Conservation (phyloP, 2,888 invertebrate genomes). For the Busseola fusca region DNA sequence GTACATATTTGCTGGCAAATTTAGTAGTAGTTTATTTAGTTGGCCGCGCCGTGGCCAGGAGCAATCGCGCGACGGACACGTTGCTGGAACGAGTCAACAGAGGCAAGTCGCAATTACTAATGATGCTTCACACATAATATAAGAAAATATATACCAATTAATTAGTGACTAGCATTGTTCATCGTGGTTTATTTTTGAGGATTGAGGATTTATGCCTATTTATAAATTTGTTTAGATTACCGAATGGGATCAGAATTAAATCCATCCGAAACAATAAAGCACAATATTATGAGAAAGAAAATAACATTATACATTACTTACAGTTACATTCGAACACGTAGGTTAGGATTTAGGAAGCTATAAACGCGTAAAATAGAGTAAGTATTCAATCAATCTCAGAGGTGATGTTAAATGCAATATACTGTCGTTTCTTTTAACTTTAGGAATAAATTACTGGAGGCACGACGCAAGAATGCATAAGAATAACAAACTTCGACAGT, state of each 20-base stretch:
- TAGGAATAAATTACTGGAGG: slow-evolving; percentile 7
- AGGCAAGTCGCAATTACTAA: slow-evolving; percentile 8
- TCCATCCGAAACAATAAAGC: neutral
- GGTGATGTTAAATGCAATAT: slow-evolving; percentile 1
- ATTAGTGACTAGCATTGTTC: slow-evolving; percentile 10
- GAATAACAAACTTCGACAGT: slow-evolving; percentile 11
- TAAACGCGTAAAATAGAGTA: neutral
- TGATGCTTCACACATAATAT: neutral
- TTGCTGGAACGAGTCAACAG: neutral
- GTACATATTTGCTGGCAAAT: too few relatives aligned
- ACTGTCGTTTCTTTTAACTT: neutral
- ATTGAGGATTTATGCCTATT: slow-evolving; percentile 1
- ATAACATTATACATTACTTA: neutral
- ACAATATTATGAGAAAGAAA: neutral
- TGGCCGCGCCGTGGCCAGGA: neutral
- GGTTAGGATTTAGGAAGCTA: neutral
- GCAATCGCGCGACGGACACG: neutral
- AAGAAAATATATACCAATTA: neutral
- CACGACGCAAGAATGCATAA: slow-evolving; percentile 17
- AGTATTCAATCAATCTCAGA: slow-evolving; percentile 16
- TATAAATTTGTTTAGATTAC: neutral
- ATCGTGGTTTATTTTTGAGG: slow-evolving; percentile 8
- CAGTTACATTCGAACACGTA: neutral
- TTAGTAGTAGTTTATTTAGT: too few relatives aligned
- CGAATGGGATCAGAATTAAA: neutral